These are phyloP conservation scores for Phorcus lineatus DNA, from an alignment of 2,888 invertebrate genomes.

Conservation along the genomic window DNA sequence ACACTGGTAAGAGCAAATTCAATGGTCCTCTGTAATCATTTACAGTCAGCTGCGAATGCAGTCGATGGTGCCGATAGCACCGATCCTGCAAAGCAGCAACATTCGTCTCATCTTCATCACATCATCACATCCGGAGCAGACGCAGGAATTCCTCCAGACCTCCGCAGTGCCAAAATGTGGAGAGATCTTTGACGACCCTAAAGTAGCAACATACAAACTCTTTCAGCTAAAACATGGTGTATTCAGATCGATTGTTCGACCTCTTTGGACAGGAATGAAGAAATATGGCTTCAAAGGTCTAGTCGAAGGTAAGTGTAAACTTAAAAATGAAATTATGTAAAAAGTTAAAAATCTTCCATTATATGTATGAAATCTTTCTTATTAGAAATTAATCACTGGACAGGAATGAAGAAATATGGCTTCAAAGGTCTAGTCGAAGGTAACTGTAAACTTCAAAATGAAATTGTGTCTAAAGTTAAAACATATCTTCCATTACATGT, in stretches of 20 bases:
- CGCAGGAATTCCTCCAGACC: constrained; percentile 32
- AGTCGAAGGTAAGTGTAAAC: constrained; percentile 31
- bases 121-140: constrained; percentile 36
- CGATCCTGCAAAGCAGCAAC: constrained; percentile 23
- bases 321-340: no score
- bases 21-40: not conserved
- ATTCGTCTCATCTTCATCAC: constrained; percentile 39
- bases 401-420: constrained; percentile 37
- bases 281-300: constrained; percentile 41
- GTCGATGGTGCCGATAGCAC: constrained; percentile 32
- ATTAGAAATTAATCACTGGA: no score
- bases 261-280: constrained; percentile 30
- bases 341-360: no score
- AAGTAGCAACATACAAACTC: constrained; percentile 28
- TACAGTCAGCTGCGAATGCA: constrained; percentile 41
- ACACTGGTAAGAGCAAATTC: no score
- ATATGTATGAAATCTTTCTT: no score
- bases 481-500: no score
- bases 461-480: no score
- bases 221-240: constrained; percentile 38
- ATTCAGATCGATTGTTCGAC: constrained; percentile 40
- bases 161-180: constrained; percentile 25
- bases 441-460: not conserved
- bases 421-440: constrained; percentile 40
- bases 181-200: constrained; percentile 40